Evolutionary conservation across 1,140 invertebrate genomes (phyloP).

Genomic region (Araneus ventricosus): DNA sequence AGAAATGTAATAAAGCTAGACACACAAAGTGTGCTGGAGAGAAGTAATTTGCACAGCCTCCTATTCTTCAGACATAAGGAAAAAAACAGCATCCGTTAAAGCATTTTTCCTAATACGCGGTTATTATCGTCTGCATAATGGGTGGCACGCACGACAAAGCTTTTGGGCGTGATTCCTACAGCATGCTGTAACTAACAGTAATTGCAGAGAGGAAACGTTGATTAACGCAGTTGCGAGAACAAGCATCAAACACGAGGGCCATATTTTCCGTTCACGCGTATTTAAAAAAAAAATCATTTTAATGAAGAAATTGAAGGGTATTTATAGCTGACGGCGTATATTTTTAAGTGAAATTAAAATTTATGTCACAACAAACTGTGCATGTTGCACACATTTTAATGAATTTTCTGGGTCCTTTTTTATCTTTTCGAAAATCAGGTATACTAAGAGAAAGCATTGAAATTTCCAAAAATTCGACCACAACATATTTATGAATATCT

Average conservation of each 20-base stretch:
- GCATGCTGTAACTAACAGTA: constrained; percentile 15
- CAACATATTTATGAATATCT: too few species aligned
- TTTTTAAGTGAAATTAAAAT: too few species aligned
- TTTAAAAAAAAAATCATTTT: neutral
- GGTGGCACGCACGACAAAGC: neutral
- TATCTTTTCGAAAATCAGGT: too few species aligned
- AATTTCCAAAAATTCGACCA: too few species aligned
- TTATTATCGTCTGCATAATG: neutral
- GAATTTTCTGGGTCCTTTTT: too few species aligned
- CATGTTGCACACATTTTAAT: too few species aligned
- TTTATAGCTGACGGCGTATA: too few species aligned
- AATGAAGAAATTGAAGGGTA: neutral
- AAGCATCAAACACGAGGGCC: neutral
- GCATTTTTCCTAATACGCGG: neutral
- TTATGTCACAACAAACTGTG: too few species aligned
- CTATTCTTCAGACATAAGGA: neutral
- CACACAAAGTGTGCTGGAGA: neutral
- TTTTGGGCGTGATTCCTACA: constrained; percentile 8
- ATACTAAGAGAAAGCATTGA: too few species aligned
- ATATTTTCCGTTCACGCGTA: neutral
- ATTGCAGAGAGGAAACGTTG: constrained; percentile 23
- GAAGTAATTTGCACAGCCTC: neutral
- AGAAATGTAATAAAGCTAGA: neutral
- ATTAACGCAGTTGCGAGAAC: neutral
- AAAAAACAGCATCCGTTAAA: neutral